Percentiles rank a stretch among this genome's conserved stretches.
These are phyloP conservation scores for Dendronephthya gigantea DNA, from an alignment of 64 coral and sea anemone genomes.

Conservation along the genomic window DNA sequence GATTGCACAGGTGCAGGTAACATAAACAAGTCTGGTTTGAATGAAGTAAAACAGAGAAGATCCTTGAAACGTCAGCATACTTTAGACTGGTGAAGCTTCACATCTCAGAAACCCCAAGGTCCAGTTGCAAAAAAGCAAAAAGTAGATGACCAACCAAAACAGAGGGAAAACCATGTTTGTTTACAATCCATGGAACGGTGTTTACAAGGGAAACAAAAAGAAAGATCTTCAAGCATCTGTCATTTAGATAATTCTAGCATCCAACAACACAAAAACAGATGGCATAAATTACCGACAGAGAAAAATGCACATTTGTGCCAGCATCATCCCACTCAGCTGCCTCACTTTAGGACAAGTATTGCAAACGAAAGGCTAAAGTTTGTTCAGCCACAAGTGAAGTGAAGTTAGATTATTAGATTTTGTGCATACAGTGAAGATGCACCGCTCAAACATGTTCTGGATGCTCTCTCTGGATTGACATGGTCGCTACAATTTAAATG, in stretches of 20 bases:
- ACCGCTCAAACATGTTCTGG: neutral
- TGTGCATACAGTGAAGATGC: too few relatives aligned
- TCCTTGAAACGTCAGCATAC: neutral
- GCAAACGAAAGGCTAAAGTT: neutral
- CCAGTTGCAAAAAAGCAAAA: neutral
- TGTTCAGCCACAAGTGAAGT: neutral
- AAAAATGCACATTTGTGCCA: neutral
- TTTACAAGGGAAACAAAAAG: neutral
- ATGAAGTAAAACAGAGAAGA: neutral
- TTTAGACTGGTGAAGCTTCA: neutral
- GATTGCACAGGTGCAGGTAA: too few relatives aligned
- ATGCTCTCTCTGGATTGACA: neutral
- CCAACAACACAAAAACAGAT: neutral
- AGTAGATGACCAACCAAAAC: neutral
- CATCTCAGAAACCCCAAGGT: neutral
- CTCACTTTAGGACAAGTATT: neutral
- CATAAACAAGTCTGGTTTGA: too few relatives aligned
- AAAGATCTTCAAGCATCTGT: neutral
- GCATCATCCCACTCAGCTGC: neutral
- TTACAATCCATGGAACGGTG: neutral
- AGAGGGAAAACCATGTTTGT: neutral
- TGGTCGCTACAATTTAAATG: neutral
- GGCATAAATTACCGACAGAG: neutral
- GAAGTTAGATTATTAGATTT: too few relatives aligned
- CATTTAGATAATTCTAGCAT: neutral